Conservation (phyloP, 64 coral and sea anemone genomes). For the Cladopsammia gracilis region DNA sequence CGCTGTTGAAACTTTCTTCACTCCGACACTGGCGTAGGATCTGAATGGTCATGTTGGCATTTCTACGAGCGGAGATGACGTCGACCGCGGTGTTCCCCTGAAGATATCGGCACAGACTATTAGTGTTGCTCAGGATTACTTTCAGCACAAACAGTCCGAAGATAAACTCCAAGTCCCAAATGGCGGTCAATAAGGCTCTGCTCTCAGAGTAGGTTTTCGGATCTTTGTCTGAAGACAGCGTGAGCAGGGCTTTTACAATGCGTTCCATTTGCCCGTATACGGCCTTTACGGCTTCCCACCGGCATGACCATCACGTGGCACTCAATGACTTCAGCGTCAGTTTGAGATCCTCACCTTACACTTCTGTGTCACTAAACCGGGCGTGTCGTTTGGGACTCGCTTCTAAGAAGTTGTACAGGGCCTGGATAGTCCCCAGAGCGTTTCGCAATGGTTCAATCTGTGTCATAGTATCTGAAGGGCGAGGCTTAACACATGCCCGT, state of each 20-base stretch:
- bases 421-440: too few relatives aligned
- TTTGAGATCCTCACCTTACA: conserved; percentile 9
- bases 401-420: background rate
- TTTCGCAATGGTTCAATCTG: too few relatives aligned
- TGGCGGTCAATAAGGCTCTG: background rate
- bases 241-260: conserved; percentile 31
- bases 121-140: too few relatives aligned
- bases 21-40: too few relatives aligned
- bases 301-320: background rate
- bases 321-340: conserved; percentile 19
- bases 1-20: too few relatives aligned
- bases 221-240: conserved; percentile 24
- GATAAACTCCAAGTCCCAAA: too few relatives aligned
- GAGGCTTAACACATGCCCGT: too few relatives aligned
- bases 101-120: too few relatives aligned
- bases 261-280: conserved; percentile 17
- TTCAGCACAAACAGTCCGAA: too few relatives aligned
- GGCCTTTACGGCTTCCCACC: conserved; percentile 4
- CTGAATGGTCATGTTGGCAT: too few relatives aligned
- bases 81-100: too few relatives aligned
- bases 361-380: conserved; percentile 15
- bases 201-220: conserved; percentile 32
- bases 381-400: conserved; percentile 42
- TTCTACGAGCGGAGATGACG: too few relatives aligned
- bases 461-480: background rate